Evolutionary conservation across 2,888 invertebrate species (phyloP), one percentile per base, ranked within the genome.

Genomic region (Salpingus planirostris): DNA sequence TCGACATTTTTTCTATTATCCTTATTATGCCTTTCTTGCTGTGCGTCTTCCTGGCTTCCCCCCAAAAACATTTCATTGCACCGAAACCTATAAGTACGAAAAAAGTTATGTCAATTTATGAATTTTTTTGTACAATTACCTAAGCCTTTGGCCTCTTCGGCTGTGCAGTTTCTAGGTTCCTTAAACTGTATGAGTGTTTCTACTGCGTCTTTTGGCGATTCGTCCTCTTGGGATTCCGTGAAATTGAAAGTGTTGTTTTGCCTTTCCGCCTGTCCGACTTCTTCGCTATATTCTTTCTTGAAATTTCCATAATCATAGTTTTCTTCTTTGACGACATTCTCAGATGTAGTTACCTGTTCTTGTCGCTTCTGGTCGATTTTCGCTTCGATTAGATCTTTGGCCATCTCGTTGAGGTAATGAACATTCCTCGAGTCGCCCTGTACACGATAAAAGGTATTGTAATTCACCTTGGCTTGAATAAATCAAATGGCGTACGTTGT

Each of bases 201-300:
- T 2, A 65, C 15, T 3, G 59, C 52, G 25, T 67, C 64, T 42
- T 54, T 49, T 7, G 57, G 21, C 2, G 50, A 46, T 38, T 66
- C 64, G 29, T 67, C 64, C 41, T 65, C 61, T 34, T 60, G 58
- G 2, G 52, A 52, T 8, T 65, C 57, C 0, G 62, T 65, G 32
- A 63, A 62, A 48, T 68, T 67, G 30, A 65, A 54, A 2, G 63
- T 64, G 18, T 62, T 46, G 22, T 65, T 66, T 3, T 49, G 54
- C 15, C 46, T 50, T 26, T 55, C 52, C 26, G 58, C 54, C 12
- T 43, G 43, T 15, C 55, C 44, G 24, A 56, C 45, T 3, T 67
- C 44, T 33, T 65, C 58, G 15, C 66, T 53, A 42, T 74, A 76
- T 44, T 73, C 70, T 4, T 55, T 50, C 36, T 66, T 53, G 23